Evolutionary conservation across 2,888 invertebrate species (phyloP), one percentile per base, ranked within the genome.

Genomic region (Protodeltote pygarga): DNA sequence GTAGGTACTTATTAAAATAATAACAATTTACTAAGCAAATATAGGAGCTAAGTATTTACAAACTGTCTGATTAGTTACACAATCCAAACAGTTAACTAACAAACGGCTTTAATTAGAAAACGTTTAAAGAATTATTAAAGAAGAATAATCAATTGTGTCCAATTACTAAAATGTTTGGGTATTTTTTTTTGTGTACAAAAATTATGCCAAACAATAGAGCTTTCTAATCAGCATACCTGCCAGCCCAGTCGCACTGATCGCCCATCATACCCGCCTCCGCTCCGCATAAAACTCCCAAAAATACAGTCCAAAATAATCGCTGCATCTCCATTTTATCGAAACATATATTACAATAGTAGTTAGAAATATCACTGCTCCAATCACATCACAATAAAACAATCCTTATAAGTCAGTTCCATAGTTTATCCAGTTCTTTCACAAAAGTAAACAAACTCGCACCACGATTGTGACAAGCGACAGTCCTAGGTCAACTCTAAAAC

Each of bases 241-340:
- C 94, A 71, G 93, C 93, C 94, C 94, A 94, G 87, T 94, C 94
- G 85, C 94, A 94, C 79, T 94, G 94, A 78, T 94, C 94, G 71
- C 94, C 94, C 83, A 94, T 93, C 77, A 93, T 88, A 55, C 92
- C 92, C 79, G 93, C 93, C 81, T 93, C 87, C 80, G 84, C 89
- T 81, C 78, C 70, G 65, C 77, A 82, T 60, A 82, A 75, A 70
- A 88, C 70, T 65, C 81, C 81, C 75, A 89, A 80, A 79, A 89
- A 74, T 77, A 89, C 46, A 73, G 85, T 86, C 89, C 88, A 91
- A 79, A 87, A 76, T 67, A 84, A 71, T 62, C 71, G 73, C 71
- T 75, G 68, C 54, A 65, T 62, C 69, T 77, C 68, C 88, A 90
- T 90, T 69, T 71, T 82, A 65, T 72, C 49, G 46, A 48, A 67